Percentiles rank a stretch among this genome's conserved stretches.
These are phyloP conservation scores for Anthopleura sola DNA, from an alignment of 64 coral and sea anemone species.

Conservation along the genomic window DNA sequence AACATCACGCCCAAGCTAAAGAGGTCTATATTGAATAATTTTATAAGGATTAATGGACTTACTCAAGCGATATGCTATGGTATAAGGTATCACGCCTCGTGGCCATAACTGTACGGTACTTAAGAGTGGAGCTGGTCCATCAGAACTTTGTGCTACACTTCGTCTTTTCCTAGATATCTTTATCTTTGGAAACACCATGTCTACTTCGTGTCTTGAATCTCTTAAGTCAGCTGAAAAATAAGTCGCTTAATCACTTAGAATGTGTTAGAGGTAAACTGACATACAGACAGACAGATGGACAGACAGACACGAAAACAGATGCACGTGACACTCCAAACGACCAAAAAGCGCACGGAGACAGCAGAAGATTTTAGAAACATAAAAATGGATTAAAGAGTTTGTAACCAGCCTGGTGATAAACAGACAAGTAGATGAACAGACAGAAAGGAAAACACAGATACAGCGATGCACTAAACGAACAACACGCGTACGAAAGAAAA, in stretches of 20 bases:
- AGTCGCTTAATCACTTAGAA: neutral
- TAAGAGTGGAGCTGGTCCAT: neutral
- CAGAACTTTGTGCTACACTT: neutral
- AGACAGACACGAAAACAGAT: neutral
- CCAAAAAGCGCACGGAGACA: neutral
- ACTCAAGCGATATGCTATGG: neutral
- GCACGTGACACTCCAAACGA: neutral
- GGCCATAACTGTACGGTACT: slow-evolving; percentile 13
- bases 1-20: too few relatives aligned
- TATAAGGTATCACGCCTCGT: neutral
- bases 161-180: neutral
- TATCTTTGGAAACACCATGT: neutral
- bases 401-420: too few relatives aligned
- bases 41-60: too few relatives aligned
- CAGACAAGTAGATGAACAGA: too few relatives aligned
- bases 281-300: neutral
- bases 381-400: too few relatives aligned
- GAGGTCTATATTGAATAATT: too few relatives aligned
- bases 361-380: too few relatives aligned
- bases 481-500: too few relatives aligned
- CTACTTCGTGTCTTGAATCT: neutral
- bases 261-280: too few relatives aligned
- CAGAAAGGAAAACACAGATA: too few relatives aligned
- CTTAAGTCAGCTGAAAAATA: neutral
- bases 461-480: too few relatives aligned